Percentiles rank a stretch among this genome's conserved stretches.
Evolutionary conservation across 2,888 invertebrate genomes (phyloP).

Genomic region (Pachycephus smyrnensis): DNA sequence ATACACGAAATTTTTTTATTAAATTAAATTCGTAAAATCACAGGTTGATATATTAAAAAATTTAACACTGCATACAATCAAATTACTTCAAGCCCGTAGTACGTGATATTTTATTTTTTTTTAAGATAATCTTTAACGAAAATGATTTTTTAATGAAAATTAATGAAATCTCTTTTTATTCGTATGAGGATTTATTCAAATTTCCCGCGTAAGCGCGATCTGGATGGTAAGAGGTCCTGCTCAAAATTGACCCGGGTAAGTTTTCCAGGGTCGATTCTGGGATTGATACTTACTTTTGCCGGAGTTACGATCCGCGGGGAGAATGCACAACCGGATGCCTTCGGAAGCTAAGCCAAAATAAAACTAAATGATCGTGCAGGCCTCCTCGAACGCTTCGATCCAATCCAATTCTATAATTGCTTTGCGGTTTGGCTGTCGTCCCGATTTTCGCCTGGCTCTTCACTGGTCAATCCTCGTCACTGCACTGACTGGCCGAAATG

Average conservation of each 20-base stretch:
- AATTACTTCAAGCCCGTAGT: neutral
- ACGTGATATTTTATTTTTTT: neutral
- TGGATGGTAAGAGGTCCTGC: neutral
- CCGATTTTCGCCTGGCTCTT: slow-evolving; percentile 55
- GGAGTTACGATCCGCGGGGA: slow-evolving; percentile 34
- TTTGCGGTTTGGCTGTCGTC: slow-evolving; percentile 62
- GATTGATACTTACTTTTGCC: slow-evolving; percentile 13
- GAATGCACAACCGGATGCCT: slow-evolving; percentile 65
- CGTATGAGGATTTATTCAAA: neutral
- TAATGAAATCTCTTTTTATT: neutral
- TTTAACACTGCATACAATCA: neutral
- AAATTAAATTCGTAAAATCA: neutral
- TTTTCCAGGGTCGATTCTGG: neutral
- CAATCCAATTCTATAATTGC: slow-evolving; percentile 65
- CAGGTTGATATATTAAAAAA: neutral
- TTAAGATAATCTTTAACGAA: neutral
- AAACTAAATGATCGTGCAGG: slow-evolving; percentile 58
- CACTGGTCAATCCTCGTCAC: slow-evolving; percentile 50
- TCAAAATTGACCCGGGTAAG: neutral
- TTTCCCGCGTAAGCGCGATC: neutral
- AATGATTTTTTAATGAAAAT: neutral
- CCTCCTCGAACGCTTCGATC: slow-evolving; percentile 56
- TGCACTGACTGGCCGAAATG: slow-evolving; percentile 59
- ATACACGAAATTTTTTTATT: neutral
- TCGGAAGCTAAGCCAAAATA: slow-evolving; percentile 64